Base-by-base conservation (phyloP, 2,113 vertebrate species). In the Microcebus murinus region DNA sequence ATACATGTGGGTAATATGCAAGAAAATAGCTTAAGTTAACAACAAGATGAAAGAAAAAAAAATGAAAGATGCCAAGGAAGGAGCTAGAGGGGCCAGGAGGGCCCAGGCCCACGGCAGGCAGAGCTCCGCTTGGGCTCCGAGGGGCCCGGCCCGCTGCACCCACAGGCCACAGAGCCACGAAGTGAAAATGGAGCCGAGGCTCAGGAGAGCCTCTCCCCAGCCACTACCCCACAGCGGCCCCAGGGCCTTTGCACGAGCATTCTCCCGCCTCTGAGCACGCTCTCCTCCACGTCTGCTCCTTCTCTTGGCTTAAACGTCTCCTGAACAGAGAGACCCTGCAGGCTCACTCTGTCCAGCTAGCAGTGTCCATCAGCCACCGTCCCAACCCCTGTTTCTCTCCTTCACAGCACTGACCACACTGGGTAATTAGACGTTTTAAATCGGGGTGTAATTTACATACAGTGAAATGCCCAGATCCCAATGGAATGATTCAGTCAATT, bases 111-210 rank as follows among this genome's bases (percentile, higher is more conserved):
- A 10, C 0, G 4, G 86, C 59, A 20, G 70, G 31, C 27, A 13
- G 70, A 42, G 15, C 68, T 50, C 4, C 11, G 13, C 84, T 45
- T 4, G 17, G 77, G 59, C 29, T 9, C 10, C 0, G 31, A 45
- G 36, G 74, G 23, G 57, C 48, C 42, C 18, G 68, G 21, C 4
- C 34, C 3, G 6, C 39, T 18, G n/a, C 13, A 17, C 48, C 39
- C 11, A 29, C 1, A 3, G 27, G 48, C 63, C 71, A n/a, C 31
- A 4, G 34, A 18, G 25, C 34, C 6, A 0, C 5, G 42, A 31
- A 82, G 0, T 8, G 48, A 29, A 73, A 42, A n/a, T 21, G 42
- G 3, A 8, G 70, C 0, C 0, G 7, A 11, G 52, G 17, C 34
- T 52, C 25, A 25, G 55, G 55, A 68, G 42, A 27, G 25, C 15